These are phyloP conservation scores for Chelonia mydas DNA, from an alignment of 2,797 vertebrate genomes.

Conservation along the genomic window DNA sequence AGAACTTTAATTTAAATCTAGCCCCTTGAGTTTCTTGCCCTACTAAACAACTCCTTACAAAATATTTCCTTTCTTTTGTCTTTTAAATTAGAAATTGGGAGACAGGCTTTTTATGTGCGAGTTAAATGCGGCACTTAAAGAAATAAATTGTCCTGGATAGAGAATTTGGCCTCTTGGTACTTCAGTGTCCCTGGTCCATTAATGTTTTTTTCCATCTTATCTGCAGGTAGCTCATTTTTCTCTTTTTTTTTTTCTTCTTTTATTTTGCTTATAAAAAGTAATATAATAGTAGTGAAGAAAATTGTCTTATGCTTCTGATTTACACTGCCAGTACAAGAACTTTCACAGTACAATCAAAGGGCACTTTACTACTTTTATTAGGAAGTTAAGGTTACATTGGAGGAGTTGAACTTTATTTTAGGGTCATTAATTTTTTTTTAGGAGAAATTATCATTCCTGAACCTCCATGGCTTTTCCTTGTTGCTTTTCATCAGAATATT, in stretches of 20 bases:
- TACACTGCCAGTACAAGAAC: background rate
- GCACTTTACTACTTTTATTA: background rate
- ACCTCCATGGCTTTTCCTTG: background rate
- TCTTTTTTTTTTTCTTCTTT: background rate
- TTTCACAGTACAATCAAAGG: background rate
- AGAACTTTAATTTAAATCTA: accelerated
- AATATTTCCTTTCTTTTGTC: background rate
- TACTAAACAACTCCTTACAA: background rate
- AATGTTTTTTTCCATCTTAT: background rate
- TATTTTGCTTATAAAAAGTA: background rate
- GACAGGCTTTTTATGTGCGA: background rate
- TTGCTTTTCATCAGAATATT: constrained; percentile 5
- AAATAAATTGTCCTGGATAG: background rate
- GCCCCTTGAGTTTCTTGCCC: background rate
- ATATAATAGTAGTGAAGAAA: background rate
- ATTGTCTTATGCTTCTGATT: background rate
- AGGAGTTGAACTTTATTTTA: background rate
- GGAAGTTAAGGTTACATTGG: background rate
- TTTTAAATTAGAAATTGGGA: background rate
- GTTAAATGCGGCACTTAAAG: constrained; percentile 8
- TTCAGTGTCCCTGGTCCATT: background rate
- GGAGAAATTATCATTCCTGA: constrained; percentile 8
- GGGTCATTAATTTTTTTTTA: background rate
- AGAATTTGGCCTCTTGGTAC: background rate
- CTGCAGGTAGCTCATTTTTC: background rate